Percentiles rank a stretch among this genome's conserved stretches.
phyloP scores from a whole-genome alignment of 2,888 invertebrate species.

The Luperina nickerlii region DNA sequence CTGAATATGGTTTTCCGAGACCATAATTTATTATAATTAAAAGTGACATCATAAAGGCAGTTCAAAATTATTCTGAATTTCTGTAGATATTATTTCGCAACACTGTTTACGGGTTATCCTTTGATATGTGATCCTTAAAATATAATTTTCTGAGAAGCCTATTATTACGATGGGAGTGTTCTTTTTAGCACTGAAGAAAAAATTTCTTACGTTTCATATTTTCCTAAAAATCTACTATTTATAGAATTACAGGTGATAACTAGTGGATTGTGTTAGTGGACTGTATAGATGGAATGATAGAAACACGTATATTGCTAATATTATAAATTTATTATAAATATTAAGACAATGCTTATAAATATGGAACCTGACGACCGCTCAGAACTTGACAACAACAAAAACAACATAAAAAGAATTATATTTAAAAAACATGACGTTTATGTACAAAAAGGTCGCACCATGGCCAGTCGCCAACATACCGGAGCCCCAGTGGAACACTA shows the following conservation, averaged over 20 bases:
- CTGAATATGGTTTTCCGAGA: not conserved
- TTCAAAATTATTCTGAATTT: not conserved
- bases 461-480: no score
- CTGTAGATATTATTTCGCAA: not conserved
- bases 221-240: not conserved
- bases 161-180: not conserved
- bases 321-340: no score
- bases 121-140: not conserved
- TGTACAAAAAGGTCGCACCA: no score
- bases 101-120: not conserved
- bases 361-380: no score
- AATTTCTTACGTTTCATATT: not conserved
- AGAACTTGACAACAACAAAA: no score
- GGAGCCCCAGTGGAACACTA: no score
- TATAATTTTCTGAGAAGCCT: not conserved
- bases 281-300: no score
- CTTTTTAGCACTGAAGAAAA: not conserved
- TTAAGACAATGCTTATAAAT: no score
- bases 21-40: not conserved
- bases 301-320: no score
- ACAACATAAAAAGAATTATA: no score
- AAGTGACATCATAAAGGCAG: not conserved
- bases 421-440: no score
- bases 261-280: no score
- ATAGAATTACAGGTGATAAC: not conserved